Base-by-base conservation (phyloP, 2,888 invertebrate genomes). In the Acrobasis repandana region DNA sequence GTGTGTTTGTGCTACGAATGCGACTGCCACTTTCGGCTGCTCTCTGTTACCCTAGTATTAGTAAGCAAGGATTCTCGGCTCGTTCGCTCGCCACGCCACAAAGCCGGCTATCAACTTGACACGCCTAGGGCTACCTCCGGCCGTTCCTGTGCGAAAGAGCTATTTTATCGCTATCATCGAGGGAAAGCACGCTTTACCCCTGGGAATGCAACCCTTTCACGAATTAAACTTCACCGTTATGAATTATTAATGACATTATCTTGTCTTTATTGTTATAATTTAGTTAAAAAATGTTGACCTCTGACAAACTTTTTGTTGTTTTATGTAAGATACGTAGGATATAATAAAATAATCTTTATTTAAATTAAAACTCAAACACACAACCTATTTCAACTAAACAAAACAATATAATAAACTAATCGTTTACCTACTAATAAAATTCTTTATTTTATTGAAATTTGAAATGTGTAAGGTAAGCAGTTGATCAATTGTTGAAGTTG, bases 51-150 rank as follows among this genome's bases (percentile, higher is more conserved):
- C 85, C 85, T 80, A 67, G 86, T 85, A 83, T 78, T 82, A 79
- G 77, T 69, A 81, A 79, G 81, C 80, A 75, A 76, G 77, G 83
- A 82, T 86, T 85, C 83, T 83, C 85, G 76, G 78, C 81, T 85
- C 82, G 81, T 85, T 83, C 78, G 75, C 70, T 81, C 80, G 85
- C 84, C 79, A 74, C 73, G 79, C 86, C 88, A 77, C 87, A 86
- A 88, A 88, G 83, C 58, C 73, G 69, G 77, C 79, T 81, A 83
- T 85, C 84, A 73, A 80, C 78, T 80, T 81, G 81, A 82, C 83
- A 82, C 70, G 64, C 60, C 63, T 54, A 43, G 63, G 63, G 64
- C 63, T 56, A 58, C 64, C 61, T n/a, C 51, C 33, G 28, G 51
- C 20, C 43, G 34, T 34, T 48, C 28, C 57, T 48, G 48, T 28